A percentile compares a stretch with the other conserved stretches of the same genome.
These are phyloP conservation scores for Conus canariensis DNA, from an alignment of 2,888 invertebrate species.

Conservation along the genomic window DNA sequence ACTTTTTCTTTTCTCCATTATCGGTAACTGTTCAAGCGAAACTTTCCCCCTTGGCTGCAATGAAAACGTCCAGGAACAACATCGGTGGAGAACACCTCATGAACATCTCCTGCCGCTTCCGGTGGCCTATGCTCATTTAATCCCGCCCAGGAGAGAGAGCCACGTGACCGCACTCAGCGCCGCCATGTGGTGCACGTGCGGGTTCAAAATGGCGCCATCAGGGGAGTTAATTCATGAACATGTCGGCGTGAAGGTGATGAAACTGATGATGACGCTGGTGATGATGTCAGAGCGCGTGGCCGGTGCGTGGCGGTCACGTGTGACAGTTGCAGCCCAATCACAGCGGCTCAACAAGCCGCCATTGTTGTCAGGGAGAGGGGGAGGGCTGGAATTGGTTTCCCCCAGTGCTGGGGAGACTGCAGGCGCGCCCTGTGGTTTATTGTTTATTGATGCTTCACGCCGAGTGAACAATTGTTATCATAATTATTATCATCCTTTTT, in stretches of 20 bases:
- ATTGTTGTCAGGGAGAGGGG: neutral
- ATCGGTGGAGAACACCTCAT: neutral
- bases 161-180: constrained; percentile 27
- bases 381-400: too few relatives aligned
- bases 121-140: neutral
- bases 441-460: too few relatives aligned
- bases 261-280: constrained; percentile 35
- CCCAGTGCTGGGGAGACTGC: too few relatives aligned
- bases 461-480: too few relatives aligned
- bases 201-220: constrained; percentile 31
- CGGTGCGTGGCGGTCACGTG: constrained; percentile 3
- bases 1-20: too few relatives aligned
- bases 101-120: constrained; percentile 1
- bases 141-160: neutral
- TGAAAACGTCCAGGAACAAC: neutral
- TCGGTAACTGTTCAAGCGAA: too few relatives aligned
- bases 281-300: constrained; percentile 29
- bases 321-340: constrained; percentile 16
- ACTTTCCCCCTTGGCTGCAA: neutral
- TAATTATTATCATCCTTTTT: too few relatives aligned
- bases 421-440: too few relatives aligned
- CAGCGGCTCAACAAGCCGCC: neutral
- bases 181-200: constrained; percentile 24
- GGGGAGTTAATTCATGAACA: constrained; percentile 16
- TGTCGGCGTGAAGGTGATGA: constrained; percentile 34